Evolutionary conservation across 2,888 invertebrate genomes (phyloP).

Genomic region (Omphaloscelis lunosa): DNA sequence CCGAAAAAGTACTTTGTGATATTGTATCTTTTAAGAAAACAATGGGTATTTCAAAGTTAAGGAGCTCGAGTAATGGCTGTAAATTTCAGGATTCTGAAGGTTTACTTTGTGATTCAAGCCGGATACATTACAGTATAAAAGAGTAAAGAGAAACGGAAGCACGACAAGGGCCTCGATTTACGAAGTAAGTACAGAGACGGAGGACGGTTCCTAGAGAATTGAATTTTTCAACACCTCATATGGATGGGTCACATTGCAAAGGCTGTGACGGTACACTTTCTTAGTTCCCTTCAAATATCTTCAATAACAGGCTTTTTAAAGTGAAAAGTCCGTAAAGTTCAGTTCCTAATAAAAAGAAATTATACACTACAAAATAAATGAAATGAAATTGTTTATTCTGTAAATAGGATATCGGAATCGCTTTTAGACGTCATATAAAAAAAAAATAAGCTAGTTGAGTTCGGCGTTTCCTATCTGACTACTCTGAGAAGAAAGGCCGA

Average conservation of each 20-base stretch:
- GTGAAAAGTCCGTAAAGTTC: not conserved
- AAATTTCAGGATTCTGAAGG: not conserved
- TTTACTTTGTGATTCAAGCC: slow-evolving; percentile 41
- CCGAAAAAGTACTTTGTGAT: slow-evolving; percentile 26
- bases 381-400: no score
- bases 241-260: slow-evolving; percentile 13
- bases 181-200: slow-evolving; percentile 4
- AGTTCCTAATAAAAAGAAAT: not conserved
- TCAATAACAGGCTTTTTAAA: not conserved
- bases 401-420: no score
- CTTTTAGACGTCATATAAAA: no score
- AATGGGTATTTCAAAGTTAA: slow-evolving; percentile 34
- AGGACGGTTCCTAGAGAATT: slow-evolving; percentile 12
- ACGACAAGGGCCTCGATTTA: not conserved
- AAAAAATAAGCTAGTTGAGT: no score
- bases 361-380: not conserved
- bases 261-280: not conserved
- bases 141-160: slow-evolving; percentile 16
- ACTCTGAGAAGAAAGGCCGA: no score
- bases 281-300: not conserved
- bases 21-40: slow-evolving; percentile 25
- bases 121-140: slow-evolving; percentile 20
- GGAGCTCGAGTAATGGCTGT: not conserved
- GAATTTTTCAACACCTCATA: slow-evolving; percentile 28
- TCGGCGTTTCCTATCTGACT: no score